phyloP scores from a whole-genome alignment of 2,888 invertebrate species.

The Seira musarum region DNA sequence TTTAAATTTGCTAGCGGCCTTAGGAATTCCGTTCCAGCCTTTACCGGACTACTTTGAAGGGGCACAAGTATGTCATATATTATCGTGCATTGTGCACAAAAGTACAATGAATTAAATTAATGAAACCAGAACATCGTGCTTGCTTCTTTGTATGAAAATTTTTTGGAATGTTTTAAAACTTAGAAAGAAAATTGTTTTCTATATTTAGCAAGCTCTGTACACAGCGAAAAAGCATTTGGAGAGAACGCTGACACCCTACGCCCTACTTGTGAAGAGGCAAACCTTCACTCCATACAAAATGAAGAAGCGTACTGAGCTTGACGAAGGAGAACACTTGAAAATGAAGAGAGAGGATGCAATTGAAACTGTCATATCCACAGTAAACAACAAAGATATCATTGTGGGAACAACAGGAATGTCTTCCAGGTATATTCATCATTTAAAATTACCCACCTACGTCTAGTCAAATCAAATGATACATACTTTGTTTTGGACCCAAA shows the following conservation, averaged over 20 bases:
- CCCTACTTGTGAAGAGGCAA: slow-evolving; percentile 73
- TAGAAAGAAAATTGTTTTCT: background rate
- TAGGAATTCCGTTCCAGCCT: slow-evolving; percentile 71
- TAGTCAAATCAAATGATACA: no score
- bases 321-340: slow-evolving; percentile 68
- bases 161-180: background rate
- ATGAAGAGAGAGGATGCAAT: slow-evolving; percentile 72
- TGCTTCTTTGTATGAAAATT: no score
- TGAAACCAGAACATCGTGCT: background rate
- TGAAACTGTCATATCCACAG: slow-evolving; percentile 71
- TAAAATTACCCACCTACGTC: no score
- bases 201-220: slow-evolving; percentile 70
- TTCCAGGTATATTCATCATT: slow-evolving; percentile 70
- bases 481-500: no score
- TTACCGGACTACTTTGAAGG: slow-evolving; percentile 73
- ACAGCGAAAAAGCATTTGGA: slow-evolving; percentile 73
- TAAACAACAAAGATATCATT: slow-evolving; percentile 72
- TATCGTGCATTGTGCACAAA: background rate
- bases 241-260: slow-evolving; percentile 72
- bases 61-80: slow-evolving; percentile 65
- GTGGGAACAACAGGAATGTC: slow-evolving; percentile 74
- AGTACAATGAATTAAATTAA: no score
- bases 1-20: no score
- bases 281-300: slow-evolving; percentile 72
- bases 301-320: slow-evolving; percentile 59